Evolutionary conservation across 2,888 invertebrate genomes (phyloP), one percentile per base, ranked within the genome.

Genomic region (Tortricodes alternella): DNA sequence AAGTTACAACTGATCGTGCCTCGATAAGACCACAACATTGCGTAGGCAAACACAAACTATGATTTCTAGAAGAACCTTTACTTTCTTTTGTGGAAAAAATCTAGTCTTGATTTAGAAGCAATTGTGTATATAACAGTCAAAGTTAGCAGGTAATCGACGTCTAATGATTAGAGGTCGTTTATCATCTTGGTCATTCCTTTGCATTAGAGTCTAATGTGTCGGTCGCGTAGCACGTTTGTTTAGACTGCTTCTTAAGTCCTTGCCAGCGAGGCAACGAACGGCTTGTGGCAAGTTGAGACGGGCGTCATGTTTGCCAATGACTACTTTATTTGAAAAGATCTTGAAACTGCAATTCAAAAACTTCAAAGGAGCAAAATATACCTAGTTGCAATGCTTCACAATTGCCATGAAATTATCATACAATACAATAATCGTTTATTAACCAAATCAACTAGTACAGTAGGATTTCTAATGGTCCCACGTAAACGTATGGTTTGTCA

Each of bases 301-400:
- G 46, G 27, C n/a, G 27, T 32, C 23, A 23, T 32, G 21, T 53
- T 53, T 53, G 29, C 46, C 9, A 15, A 41, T n/a, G 16, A 38
- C 15, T 19, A 11, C 34, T 29, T 37, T 46, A 27, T 46, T 53
- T 53, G 29, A 15, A 29, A 27, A 38, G 16, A 19, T 46, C 46
- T 46, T 39, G 6, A 38, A 16, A 53, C 44, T 21, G 37, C 21
- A 46, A 15, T 6, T 13, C 29, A 21, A 39, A 29, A 16, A n/a
- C 13, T 35, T 6, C 1, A 34, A 15, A 29, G 23, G 38, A 15
- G 13, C 13, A 21, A 32, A 16, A 53, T 6, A 46, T 23, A n/a
- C n/a, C n/a, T n/a, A n/a, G n/a, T 21, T 1, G 46, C 23, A 46
- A 35, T 35, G 35, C 46, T 46, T 15, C 9, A 9, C 15, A 23